These are phyloP conservation scores for Neosilurus mollespiculum DNA, from an alignment of 2,797 vertebrate genomes.

Conservation along the genomic window DNA sequence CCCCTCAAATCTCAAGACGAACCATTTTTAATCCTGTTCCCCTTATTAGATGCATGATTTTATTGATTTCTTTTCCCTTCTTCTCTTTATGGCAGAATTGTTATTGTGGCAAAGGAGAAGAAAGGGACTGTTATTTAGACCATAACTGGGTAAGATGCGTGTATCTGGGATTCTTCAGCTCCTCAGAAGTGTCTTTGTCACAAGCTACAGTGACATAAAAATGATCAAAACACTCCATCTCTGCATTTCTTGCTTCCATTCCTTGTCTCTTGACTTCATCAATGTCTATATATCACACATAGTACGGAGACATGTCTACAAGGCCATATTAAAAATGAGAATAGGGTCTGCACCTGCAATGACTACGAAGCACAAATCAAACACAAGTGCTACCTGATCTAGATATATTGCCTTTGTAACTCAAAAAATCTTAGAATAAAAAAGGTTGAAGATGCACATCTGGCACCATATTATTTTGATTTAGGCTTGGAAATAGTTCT, in stretches of 20 bases:
- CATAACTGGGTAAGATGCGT: conserved; percentile 50
- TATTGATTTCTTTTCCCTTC: conserved; percentile 64
- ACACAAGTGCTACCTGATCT: conserved; percentile 56
- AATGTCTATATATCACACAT: conserved; percentile 46
- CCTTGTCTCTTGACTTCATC: conserved; percentile 62
- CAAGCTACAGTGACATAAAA: conserved; percentile 53
- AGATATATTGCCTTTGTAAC: conserved; percentile 45
- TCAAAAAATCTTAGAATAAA: conserved; percentile 45
- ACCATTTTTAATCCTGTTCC: conserved; percentile 66
- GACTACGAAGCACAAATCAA: conserved; percentile 67
- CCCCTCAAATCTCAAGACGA: conserved; percentile 52
- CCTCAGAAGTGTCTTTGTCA: conserved; percentile 57
- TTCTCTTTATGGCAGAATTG: conserved; percentile 55
- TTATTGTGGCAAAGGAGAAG: conserved; percentile 55
- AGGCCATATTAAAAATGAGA: conserved; percentile 66
- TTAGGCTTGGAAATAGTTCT: conserved; percentile 62
- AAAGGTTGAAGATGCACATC: conserved; percentile 64
- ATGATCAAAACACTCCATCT: conserved; percentile 69
- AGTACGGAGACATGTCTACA: conserved; percentile 58
- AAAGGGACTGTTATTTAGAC: conserved; percentile 60
- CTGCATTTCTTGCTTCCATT: conserved; percentile 35
- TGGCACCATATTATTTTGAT: conserved; percentile 64
- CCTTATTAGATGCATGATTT: conserved; percentile 66
- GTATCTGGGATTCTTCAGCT: conserved; percentile 53
- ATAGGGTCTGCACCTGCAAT: conserved; percentile 57